Evolutionary conservation across 2,888 invertebrate genomes (phyloP).

Genomic region (Kryphioiulus occultus): DNA sequence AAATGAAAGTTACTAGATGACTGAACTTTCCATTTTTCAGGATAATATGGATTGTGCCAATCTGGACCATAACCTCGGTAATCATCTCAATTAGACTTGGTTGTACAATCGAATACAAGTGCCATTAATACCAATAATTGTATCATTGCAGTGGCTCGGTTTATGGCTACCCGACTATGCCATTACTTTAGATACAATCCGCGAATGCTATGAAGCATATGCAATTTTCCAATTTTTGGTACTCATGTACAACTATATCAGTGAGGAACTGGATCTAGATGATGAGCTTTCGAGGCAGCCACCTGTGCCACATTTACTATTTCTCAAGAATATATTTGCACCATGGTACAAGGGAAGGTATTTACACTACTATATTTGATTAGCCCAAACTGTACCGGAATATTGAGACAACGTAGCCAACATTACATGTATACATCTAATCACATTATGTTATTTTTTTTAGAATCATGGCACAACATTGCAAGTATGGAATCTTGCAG

Average conservation of each 20-base stretch:
- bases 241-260: constrained; percentile 87
- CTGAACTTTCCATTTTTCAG: constrained; percentile 66
- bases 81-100: constrained; percentile 56
- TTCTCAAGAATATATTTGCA: constrained; percentile 87
- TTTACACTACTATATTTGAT: constrained; percentile 52
- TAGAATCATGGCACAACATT: constrained; percentile 89
- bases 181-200: constrained; percentile 89
- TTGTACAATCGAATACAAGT: too few relatives aligned
- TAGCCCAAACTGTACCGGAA: not conserved
- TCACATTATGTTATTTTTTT: constrained; percentile 29
- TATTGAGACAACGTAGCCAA: too few relatives aligned
- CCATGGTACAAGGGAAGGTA: constrained; percentile 93
- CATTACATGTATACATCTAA: too few relatives aligned
- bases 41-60: constrained; percentile 97
- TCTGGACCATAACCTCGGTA: constrained; percentile 93
- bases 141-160: constrained; percentile 77
- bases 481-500: constrained; percentile 95
- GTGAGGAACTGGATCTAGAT: constrained; percentile 84
- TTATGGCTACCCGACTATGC: constrained; percentile 84
- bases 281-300: constrained; percentile 78
- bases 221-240: constrained; percentile 98
- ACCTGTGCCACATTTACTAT: constrained; percentile 83
- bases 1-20: not conserved
- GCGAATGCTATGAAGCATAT: constrained; percentile 97
- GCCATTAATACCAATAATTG: not conserved